Conservation (phyloP, 2,113 vertebrate species). For the Rhabdornis inornatus region DNA sequence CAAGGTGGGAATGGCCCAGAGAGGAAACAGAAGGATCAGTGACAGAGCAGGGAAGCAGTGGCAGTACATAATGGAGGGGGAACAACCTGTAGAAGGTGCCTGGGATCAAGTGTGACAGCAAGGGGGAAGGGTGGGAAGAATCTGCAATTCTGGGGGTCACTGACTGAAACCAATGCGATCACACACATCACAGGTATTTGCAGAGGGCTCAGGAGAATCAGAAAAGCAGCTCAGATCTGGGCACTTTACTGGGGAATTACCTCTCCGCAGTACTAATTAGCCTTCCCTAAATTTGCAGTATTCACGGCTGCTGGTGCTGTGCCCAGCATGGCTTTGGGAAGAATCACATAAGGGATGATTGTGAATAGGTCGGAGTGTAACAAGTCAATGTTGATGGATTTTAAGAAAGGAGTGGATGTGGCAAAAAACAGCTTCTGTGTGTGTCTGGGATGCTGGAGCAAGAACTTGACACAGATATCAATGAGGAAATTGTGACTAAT, state of each 20-base stretch:
- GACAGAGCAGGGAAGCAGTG: background rate
- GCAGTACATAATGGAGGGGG: background rate
- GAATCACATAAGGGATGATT: background rate
- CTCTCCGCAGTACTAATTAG: background rate
- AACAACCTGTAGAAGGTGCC: background rate
- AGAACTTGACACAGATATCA: background rate
- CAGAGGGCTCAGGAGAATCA: background rate
- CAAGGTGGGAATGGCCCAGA: background rate
- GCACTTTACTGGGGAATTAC: background rate
- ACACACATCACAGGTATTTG: accelerated
- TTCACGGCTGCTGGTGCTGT: background rate
- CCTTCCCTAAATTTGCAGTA: background rate
- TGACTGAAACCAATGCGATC: background rate
- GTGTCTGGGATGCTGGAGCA: background rate
- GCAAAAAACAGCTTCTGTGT: background rate
- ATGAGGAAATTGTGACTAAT: background rate
- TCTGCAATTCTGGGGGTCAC: accelerated
- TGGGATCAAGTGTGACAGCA: background rate
- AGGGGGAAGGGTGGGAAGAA: background rate
- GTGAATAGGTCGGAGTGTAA: background rate
- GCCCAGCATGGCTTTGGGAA: background rate
- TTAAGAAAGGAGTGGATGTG: background rate
- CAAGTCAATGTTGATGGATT: background rate
- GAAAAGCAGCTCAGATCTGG: background rate
- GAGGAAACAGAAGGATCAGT: background rate